Evolutionary conservation across 2,113 vertebrate genomes (phyloP).

Genomic region (Channa argus): DNA sequence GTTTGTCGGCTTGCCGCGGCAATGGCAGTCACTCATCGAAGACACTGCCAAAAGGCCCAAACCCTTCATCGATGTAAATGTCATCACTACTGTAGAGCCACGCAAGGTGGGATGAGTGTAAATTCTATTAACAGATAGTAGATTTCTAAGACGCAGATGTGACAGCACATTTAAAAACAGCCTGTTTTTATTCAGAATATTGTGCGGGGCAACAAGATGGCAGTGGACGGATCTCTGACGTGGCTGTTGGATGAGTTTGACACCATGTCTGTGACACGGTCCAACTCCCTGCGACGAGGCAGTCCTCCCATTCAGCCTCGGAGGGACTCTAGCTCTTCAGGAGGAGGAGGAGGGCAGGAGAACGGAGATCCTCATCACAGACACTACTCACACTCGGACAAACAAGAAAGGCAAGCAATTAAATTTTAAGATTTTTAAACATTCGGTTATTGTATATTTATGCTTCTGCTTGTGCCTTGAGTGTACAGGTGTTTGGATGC

Average conservation of each 20-base stretch:
- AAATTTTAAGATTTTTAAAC: too few species aligned
- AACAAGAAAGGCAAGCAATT: constrained; percentile 51
- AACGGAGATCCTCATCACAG: constrained; percentile 72
- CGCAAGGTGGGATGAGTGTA: constrained; percentile 84
- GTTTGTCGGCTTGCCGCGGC: constrained; percentile 92
- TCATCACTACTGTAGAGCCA: constrained; percentile 91
- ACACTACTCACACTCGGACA: constrained; percentile 61
- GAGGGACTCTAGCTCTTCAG: constrained; percentile 76
- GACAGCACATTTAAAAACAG: too few species aligned
- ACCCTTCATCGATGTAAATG: constrained; percentile 89
- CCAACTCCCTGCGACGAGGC: constrained; percentile 92
- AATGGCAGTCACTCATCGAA: constrained; percentile 97
- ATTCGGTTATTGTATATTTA: not conserved
- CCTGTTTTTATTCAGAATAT: constrained; percentile 83
- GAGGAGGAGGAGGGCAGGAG: constrained; percentile 76
- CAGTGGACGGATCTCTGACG: constrained; percentile 89
- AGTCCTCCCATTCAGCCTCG: constrained; percentile 87
- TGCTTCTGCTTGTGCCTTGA: not conserved
- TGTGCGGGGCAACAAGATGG: constrained; percentile 90
- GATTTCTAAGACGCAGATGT: not conserved
- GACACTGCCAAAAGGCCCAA: constrained; percentile 94
- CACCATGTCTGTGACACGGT: constrained; percentile 94
- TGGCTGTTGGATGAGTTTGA: constrained; percentile 95
- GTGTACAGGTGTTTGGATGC: too few species aligned
- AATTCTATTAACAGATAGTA: not conserved